Evolutionary conservation across 2,888 invertebrate genomes (phyloP), one percentile per base, ranked within the genome.

Genomic region (Tiphia femorata): DNA sequence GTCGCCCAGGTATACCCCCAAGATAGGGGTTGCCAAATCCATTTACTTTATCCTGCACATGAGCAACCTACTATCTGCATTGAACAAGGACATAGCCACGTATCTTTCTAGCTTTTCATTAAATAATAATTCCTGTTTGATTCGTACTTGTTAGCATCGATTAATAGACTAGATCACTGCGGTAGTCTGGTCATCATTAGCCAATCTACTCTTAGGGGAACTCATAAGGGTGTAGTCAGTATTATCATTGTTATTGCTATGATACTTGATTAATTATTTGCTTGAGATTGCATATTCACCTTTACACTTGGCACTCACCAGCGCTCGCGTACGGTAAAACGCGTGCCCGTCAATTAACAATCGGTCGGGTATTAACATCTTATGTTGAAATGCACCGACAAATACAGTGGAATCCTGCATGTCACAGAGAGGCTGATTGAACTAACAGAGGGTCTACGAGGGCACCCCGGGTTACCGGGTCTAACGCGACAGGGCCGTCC

Each of bases 391-490:
- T 65, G 49, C 61, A 51, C 55, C 48, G 49, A 62, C 70, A 70
- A 71, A 71, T 35, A 67, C 58, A 61, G 69, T 65, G 64, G 58
- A 66, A 67, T 65, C 65, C 61, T 72, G 76, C 76, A 76, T 76
- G 81, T 71, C 83, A 82, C 82, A 88, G 88, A 88, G 78, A 86
- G 86, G 77, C 80, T 86, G 82, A 87, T 87, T 76, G 88, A 88
- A 81, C 82, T 89, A 82, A 75, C 73, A 75, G 81, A 85, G 68
- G 87, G 87, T 69, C 85, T 89, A 35, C 86, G 88, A 72, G 94
- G 94, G 12, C 91, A 90, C 59, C 89, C 91, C 30, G 94, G 94
- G 1, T 86, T 88, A 60, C 86, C 87, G 64, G 89, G 88, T 59
- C 74, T 82, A 72, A 84, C 85, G 54, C 83, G 84, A 72, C 84